Conservation (phyloP, 2,113 vertebrate genomes). For the Cephalopterus ornatus region DNA sequence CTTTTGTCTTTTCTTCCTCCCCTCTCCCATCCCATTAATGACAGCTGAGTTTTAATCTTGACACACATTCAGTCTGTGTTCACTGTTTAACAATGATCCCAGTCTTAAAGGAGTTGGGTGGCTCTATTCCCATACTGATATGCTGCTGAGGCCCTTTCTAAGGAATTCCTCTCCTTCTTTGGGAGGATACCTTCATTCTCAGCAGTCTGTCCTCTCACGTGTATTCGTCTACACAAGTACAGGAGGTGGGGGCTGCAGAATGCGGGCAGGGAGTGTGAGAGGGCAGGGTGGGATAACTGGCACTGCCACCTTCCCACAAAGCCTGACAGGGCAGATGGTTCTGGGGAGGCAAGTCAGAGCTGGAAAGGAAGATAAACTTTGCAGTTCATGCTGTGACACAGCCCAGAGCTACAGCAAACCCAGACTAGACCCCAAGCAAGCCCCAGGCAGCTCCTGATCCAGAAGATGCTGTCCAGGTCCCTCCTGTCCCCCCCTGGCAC, state of each 20-base stretch:
- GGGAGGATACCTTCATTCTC: neutral
- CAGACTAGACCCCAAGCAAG: neutral
- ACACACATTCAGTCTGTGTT: neutral
- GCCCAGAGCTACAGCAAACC: neutral
- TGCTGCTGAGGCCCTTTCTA: neutral
- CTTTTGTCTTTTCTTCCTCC: slow-evolving; percentile 41
- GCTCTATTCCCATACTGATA: neutral
- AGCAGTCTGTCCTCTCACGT: neutral
- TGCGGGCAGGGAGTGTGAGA: fast-evolving
- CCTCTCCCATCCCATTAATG: slow-evolving; percentile 21
- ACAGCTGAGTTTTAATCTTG: slow-evolving; percentile 3
- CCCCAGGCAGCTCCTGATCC: neutral
- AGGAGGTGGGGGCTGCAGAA: neutral
- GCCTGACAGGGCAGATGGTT: neutral
- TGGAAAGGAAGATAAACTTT: neutral
- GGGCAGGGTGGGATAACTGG: neutral
- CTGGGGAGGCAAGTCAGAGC: neutral
- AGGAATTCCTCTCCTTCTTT: neutral
- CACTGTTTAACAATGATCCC: neutral
- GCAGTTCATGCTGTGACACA: neutral
- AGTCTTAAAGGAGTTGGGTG: neutral
- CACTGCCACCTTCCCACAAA: neutral
- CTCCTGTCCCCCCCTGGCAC: neutral
- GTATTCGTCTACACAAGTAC: neutral
- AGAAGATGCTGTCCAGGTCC: neutral